A percentile compares a stretch with the other conserved stretches of the same genome.
Evolutionary conservation across 2,797 vertebrate species (phyloP).

Genomic region (Sebastes hopkinsi): DNA sequence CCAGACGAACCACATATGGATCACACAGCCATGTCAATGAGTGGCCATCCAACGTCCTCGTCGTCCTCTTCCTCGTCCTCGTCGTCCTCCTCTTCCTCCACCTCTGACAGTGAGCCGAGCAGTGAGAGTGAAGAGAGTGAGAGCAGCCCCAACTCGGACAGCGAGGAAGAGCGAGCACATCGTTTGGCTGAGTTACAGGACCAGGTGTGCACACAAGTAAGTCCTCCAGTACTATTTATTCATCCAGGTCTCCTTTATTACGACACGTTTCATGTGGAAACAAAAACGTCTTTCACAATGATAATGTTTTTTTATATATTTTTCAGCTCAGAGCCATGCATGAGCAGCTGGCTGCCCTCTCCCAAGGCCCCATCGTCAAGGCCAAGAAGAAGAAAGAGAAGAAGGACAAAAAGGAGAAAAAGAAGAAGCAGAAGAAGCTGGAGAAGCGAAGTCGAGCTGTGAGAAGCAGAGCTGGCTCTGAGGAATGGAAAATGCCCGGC

Average conservation of each 20-base stretch:
- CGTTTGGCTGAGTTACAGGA: slow-evolving; percentile 87
- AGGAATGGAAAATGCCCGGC: slow-evolving; percentile 79
- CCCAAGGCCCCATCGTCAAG: slow-evolving; percentile 92
- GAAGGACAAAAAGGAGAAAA: slow-evolving; percentile 87
- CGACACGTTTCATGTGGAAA: accelerated
- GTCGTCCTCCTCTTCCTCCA: slow-evolving; percentile 79
- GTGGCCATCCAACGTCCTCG: slow-evolving; percentile 87
- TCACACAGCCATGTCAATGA: slow-evolving; percentile 74
- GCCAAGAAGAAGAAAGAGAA: slow-evolving; percentile 91
- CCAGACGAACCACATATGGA: slow-evolving; percentile 87
- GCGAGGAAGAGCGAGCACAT: slow-evolving; percentile 91
- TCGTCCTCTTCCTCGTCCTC: slow-evolving; percentile 86
- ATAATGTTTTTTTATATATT: not conserved
- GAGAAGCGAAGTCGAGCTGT: slow-evolving; percentile 84
- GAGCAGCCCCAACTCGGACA: slow-evolving; percentile 91
- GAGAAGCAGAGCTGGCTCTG: slow-evolving; percentile 80
- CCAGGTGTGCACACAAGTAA: slow-evolving; percentile 84
- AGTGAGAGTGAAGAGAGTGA: slow-evolving; percentile 89
- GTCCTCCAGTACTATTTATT: not conserved
- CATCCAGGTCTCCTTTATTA: not conserved
- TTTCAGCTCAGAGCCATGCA: slow-evolving; percentile 90
- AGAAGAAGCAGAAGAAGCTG: slow-evolving; percentile 83
- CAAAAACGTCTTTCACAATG: accelerated
- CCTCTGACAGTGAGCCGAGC: slow-evolving; percentile 86
- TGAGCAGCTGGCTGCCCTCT: slow-evolving; percentile 93